These are phyloP conservation scores for Arenicola marina DNA, from an alignment of 2,888 invertebrate genomes.

Conservation along the genomic window DNA sequence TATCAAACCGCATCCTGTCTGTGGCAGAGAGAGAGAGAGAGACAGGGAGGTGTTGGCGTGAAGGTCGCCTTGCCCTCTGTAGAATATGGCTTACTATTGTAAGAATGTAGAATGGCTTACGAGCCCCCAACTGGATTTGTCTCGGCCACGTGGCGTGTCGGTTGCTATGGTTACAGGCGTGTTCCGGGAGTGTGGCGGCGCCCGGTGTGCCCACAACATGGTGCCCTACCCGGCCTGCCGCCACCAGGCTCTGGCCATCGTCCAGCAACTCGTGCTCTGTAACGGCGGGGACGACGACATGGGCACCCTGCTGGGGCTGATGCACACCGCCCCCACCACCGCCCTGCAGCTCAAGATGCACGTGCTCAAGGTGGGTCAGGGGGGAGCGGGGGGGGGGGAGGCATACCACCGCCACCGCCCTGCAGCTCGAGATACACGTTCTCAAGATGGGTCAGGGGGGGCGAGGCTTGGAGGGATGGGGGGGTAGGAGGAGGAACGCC, in stretches of 20 bases:
- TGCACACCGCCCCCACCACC: slow-evolving; percentile 85
- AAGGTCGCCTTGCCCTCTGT: not conserved
- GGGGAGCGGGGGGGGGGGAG: too few relatives aligned
- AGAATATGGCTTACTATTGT: too few relatives aligned
- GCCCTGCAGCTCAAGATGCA: slow-evolving; percentile 85
- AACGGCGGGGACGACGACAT: slow-evolving; percentile 96
- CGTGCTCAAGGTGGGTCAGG: slow-evolving; percentile 68
- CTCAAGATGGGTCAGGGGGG: too few relatives aligned
- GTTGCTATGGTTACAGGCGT: slow-evolving; percentile 72
- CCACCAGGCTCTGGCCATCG: slow-evolving; percentile 74
- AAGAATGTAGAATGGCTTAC: too few relatives aligned
- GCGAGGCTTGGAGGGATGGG: too few relatives aligned
- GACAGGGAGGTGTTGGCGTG: not conserved
- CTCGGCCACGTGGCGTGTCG: not conserved
- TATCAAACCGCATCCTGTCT: too few relatives aligned
- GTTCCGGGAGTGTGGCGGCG: slow-evolving; percentile 85
- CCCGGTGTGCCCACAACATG: slow-evolving; percentile 87
- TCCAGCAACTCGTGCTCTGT: slow-evolving; percentile 65
- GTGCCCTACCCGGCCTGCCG: slow-evolving; percentile 63
- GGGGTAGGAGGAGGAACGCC: too few relatives aligned
- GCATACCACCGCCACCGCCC: too few relatives aligned
- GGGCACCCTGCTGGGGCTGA: slow-evolving; percentile 85
- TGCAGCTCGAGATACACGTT: too few relatives aligned
- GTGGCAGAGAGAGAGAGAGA: not conserved
- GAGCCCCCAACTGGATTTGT: too few relatives aligned